A percentile compares a stretch with the other conserved stretches of the same genome.
Conservation (phyloP, 2,888 invertebrate species). For the Sceliomorpha sp. region DNA sequence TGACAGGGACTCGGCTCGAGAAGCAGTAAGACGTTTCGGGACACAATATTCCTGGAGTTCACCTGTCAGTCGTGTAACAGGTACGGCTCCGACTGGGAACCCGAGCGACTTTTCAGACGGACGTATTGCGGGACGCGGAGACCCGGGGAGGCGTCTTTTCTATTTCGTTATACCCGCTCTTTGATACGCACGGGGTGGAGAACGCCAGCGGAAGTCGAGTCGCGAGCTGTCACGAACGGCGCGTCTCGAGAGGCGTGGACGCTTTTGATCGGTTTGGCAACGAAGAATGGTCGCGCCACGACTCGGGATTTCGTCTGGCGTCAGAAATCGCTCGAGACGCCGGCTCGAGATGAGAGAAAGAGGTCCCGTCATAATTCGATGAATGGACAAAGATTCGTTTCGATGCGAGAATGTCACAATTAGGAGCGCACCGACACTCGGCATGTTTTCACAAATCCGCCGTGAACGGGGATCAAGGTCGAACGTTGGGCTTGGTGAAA, state of each 20-base stretch:
- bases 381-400: neutral
- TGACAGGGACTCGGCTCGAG: conserved; percentile 43
- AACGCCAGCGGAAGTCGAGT: conserved; percentile 47
- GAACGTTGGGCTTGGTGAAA: too few relatives aligned
- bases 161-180: conserved; percentile 33
- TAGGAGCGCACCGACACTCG: neutral
- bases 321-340: neutral
- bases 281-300: neutral
- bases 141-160: conserved; percentile 42
- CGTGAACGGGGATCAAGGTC: too few relatives aligned
- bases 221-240: conserved; percentile 35
- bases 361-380: neutral
- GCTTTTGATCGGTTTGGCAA: conserved; percentile 24
- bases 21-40: conserved; percentile 39
- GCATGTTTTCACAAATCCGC: too few relatives aligned
- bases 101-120: conserved; percentile 36
- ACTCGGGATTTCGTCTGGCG: neutral
- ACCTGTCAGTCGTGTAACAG: conserved; percentile 51
- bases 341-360: neutral
- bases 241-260: conserved; percentile 34
- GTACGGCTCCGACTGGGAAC: conserved; percentile 12
- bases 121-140: too few relatives aligned
- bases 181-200: conserved; percentile 6
- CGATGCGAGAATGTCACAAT: neutral
- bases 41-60: conserved; percentile 41